Percentiles rank a stretch among this genome's conserved stretches.
These are phyloP conservation scores for Lutjanus campechanus DNA, from an alignment of 2,797 vertebrate species.

Conservation along the genomic window DNA sequence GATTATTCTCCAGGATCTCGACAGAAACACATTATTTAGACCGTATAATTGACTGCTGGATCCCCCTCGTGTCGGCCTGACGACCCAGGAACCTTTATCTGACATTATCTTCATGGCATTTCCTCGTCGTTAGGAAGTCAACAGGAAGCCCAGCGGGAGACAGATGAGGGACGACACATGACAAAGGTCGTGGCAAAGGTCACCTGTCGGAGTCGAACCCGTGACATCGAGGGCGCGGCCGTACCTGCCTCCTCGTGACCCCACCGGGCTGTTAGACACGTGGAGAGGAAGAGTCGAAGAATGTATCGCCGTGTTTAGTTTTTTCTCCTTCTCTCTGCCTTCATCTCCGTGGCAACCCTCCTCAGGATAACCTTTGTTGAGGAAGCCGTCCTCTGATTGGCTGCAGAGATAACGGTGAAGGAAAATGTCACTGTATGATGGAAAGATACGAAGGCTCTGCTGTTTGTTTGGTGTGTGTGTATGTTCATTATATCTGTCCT, in stretches of 20 bases:
- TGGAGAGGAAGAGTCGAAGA: neutral
- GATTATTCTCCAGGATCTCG: neutral
- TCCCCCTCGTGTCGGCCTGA: neutral
- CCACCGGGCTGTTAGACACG: neutral
- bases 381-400: constrained; percentile 27
- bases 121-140: neutral
- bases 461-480: neutral
- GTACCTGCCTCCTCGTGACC: neutral
- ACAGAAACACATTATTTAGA: neutral
- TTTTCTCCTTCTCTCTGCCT: neutral
- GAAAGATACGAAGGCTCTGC: neutral
- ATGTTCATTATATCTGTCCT: neutral
- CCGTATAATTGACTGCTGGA: neutral
- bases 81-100: constrained; percentile 49
- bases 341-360: neutral
- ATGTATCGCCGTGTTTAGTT: neutral
- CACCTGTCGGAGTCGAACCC: neutral
- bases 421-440: constrained; percentile 36
- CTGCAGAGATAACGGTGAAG: neutral
- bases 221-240: neutral
- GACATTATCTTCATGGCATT: constrained; percentile 55
- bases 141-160: neutral
- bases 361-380: constrained; percentile 40
- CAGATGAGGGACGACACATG: constrained; percentile 19
- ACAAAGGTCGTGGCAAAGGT: constrained; percentile 31